A percentile compares a stretch with the other conserved stretches of the same genome.
phyloP scores from a whole-genome alignment of 2,888 invertebrate genomes.

The Sphinx pinastri region DNA sequence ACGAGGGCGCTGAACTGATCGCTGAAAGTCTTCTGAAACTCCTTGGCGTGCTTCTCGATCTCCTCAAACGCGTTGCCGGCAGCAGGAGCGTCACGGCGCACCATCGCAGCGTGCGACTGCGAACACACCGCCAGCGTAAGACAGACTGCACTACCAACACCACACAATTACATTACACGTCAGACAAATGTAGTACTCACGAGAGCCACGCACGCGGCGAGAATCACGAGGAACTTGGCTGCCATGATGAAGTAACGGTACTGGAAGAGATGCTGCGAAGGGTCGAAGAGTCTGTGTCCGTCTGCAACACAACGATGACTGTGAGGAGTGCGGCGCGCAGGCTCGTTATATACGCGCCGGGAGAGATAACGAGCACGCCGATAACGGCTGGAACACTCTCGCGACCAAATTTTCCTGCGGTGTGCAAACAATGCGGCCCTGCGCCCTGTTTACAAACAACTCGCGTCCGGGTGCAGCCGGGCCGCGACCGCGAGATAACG shows the following conservation, averaged over 20 bases:
- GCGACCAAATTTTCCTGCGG: constrained; percentile 29
- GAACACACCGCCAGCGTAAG: constrained; percentile 8
- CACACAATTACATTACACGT: neutral
- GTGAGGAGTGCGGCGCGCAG: constrained; percentile 40
- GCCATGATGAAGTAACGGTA: constrained; percentile 51
- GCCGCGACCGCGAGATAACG: constrained; percentile 23
- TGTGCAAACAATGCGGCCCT: constrained; percentile 25
- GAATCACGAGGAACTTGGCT: constrained; percentile 59
- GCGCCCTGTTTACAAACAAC: constrained; percentile 35
- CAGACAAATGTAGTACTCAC: constrained; percentile 54
- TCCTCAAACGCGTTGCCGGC: constrained; percentile 51
- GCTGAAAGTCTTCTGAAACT: constrained; percentile 63
- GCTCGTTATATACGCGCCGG: constrained; percentile 45
- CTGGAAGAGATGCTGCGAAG: constrained; percentile 9
- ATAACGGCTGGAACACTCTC: constrained; percentile 17
- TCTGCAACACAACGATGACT: constrained; percentile 51
- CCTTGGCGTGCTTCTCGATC: constrained; percentile 63
- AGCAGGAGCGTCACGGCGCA: constrained; percentile 62
- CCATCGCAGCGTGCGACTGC: constrained; percentile 58
- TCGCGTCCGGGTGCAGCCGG: constrained; percentile 36
- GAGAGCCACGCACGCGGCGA: constrained; percentile 69
- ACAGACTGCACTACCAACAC: neutral
- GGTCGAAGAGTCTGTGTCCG: constrained; percentile 36
- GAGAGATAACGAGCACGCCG: constrained; percentile 26
- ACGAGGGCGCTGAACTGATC: constrained; percentile 58